These are phyloP conservation scores for Drosophila insularis DNA, from an alignment of 1,140 invertebrate genomes.

Conservation along the genomic window DNA sequence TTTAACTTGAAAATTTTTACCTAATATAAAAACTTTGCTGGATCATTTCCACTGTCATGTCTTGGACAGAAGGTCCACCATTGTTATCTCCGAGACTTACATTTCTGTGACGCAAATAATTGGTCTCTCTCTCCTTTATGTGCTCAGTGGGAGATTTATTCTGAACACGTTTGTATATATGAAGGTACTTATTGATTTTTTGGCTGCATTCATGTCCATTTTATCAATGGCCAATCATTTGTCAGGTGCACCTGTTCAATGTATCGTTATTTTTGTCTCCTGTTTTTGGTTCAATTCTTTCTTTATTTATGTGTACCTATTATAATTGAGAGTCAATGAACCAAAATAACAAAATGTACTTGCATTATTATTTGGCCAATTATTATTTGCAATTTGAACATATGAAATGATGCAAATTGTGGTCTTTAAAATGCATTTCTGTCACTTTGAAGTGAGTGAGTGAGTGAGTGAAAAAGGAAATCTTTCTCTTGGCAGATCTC, in stretches of 20 bases:
- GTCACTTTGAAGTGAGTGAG: slow-evolving; percentile 33
- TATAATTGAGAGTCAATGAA: slow-evolving; percentile 44
- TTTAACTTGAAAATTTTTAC: too few relatives aligned
- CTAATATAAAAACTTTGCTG: too few relatives aligned
- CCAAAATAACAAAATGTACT: slow-evolving; percentile 18
- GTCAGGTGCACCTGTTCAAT: slow-evolving; percentile 27
- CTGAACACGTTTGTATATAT: too few relatives aligned
- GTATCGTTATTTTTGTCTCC: not conserved
- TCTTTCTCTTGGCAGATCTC: slow-evolving; percentile 12
- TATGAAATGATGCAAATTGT: slow-evolving; percentile 33
- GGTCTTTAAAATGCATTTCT: not conserved
- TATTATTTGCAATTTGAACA: slow-evolving; percentile 51
- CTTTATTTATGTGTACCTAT: slow-evolving; percentile 1
- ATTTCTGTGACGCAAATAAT: too few relatives aligned
- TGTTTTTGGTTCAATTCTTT: not conserved
- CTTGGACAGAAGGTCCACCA: too few relatives aligned
- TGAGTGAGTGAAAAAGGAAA: not conserved
- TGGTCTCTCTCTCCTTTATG: not conserved
- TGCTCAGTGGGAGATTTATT: not conserved
- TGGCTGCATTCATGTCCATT: not conserved
- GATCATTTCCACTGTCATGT: too few relatives aligned
- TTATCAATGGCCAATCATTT: not conserved
- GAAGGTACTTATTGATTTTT: not conserved
- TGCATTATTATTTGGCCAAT: slow-evolving; percentile 57
- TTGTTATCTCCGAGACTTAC: too few relatives aligned